A percentile compares a stretch with the other conserved stretches of the same genome.
These are phyloP conservation scores for Zosterops pallidus DNA, from an alignment of 2,113 vertebrate species.

Conservation along the genomic window DNA sequence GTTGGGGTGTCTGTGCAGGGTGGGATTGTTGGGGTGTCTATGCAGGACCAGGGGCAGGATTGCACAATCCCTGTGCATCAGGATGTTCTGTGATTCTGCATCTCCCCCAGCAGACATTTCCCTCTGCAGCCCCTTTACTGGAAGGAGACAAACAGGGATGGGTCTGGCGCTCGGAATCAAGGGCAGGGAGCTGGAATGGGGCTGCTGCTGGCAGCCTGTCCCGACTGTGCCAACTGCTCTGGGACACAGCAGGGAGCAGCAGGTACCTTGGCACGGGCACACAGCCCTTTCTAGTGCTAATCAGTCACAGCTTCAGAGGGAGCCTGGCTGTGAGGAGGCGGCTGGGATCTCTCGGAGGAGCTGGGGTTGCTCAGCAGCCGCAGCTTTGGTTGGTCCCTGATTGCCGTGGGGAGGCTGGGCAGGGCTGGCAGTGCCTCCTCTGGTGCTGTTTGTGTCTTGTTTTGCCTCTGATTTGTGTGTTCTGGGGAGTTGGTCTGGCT, in stretches of 20 bases:
- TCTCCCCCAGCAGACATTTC: not conserved
- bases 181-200: not conserved
- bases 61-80: not conserved
- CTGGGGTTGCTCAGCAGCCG: not conserved
- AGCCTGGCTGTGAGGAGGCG: not conserved
- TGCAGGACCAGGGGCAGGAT: fast-evolving
- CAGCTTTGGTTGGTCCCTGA: not conserved
- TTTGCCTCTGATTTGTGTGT: not conserved
- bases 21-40: not conserved
- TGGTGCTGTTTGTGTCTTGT: fast-evolving
- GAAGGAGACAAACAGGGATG: not conserved
- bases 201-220: fast-evolving
- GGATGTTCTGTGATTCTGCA: fast-evolving
- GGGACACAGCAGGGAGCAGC: not conserved
- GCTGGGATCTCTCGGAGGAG: not conserved
- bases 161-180: not conserved
- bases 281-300: not conserved
- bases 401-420: not conserved
- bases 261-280: not conserved
- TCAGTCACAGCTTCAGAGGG: not conserved
- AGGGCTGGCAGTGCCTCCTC: not conserved
- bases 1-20: no score
- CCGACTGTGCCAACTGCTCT: not conserved
- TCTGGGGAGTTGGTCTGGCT: not conserved
- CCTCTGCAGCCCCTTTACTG: not conserved